A percentile compares a stretch with the other conserved stretches of the same genome.
phyloP scores from a whole-genome alignment of 2,113 vertebrate genomes.

The Axis porcinus region DNA sequence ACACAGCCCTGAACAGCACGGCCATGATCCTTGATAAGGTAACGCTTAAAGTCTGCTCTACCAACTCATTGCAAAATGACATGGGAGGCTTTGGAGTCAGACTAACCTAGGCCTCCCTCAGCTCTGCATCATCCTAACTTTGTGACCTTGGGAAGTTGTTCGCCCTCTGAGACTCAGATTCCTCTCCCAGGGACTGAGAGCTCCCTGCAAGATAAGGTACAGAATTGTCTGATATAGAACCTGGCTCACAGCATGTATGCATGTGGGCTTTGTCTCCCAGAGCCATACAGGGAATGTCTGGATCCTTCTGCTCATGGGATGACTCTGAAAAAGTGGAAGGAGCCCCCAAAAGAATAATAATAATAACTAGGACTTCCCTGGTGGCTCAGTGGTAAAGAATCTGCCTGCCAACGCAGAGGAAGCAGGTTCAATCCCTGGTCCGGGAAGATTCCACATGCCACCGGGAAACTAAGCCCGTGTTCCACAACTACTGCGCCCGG shows the following conservation, averaged over 20 bases:
- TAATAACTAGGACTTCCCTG: background rate
- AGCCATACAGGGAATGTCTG: background rate
- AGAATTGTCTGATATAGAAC: background rate
- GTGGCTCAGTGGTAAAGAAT: background rate
- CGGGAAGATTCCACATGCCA: background rate
- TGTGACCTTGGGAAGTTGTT: background rate
- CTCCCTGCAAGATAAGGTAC: background rate
- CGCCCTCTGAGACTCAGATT: background rate
- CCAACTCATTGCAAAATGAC: background rate
- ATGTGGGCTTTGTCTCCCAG: background rate
- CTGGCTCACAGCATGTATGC: background rate
- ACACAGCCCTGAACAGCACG: background rate
- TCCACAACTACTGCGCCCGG: background rate
- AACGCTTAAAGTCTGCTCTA: background rate
- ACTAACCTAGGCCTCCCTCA: background rate
- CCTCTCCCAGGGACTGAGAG: background rate
- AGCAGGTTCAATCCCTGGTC: background rate
- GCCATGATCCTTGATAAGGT: rapidly evolving
- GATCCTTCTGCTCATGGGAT: background rate
- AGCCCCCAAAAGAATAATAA: background rate
- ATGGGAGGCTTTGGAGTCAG: background rate
- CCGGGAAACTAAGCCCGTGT: background rate
- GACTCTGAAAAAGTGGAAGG: background rate
- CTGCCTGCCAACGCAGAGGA: background rate
- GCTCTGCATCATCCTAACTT: no score